Evolutionary conservation across 2,888 invertebrate species (phyloP).

Genomic region (Theodoxus fluviatilis): DNA sequence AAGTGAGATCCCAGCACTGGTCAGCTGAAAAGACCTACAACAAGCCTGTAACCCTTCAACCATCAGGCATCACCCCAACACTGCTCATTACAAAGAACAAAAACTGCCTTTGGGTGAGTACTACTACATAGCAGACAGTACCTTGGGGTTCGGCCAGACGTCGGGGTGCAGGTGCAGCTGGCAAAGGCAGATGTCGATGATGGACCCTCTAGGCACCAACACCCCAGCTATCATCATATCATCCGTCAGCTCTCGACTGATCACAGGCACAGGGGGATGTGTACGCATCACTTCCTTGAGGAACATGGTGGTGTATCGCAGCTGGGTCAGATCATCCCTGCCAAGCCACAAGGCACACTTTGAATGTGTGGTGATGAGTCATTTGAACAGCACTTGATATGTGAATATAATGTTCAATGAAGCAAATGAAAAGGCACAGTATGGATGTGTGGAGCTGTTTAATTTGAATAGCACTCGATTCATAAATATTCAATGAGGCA

Average conservation of each 20-base stretch:
- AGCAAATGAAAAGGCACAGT: too few relatives aligned
- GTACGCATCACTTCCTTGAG: conserved; percentile 45
- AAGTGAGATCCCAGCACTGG: too few relatives aligned
- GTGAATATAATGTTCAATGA: too few relatives aligned
- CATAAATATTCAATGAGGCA: too few relatives aligned
- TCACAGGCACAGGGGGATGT: conserved; percentile 41
- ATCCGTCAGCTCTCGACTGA: conserved; percentile 36
- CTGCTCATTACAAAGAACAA: too few relatives aligned
- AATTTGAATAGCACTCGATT: too few relatives aligned
- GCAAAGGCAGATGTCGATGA: conserved; percentile 35
- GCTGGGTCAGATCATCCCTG: conserved; percentile 32
- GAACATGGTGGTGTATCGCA: conserved; percentile 42
- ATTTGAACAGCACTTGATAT: not conserved
- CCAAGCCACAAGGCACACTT: too few relatives aligned
- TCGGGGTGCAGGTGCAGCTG: conserved; percentile 38
- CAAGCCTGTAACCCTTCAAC: too few relatives aligned
- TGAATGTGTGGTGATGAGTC: conserved; percentile 30
- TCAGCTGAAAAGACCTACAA: too few relatives aligned
- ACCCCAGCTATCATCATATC: conserved; percentile 39
- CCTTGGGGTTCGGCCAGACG: conserved; percentile 33
- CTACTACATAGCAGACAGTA: not conserved
- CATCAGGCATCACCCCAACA: too few relatives aligned
- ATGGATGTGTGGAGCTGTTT: too few relatives aligned
- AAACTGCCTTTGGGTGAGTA: not conserved
- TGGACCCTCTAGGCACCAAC: conserved; percentile 33